These are phyloP conservation scores for Pyrocephalus nanus DNA, from an alignment of 2,797 vertebrate species.

Conservation along the genomic window DNA sequence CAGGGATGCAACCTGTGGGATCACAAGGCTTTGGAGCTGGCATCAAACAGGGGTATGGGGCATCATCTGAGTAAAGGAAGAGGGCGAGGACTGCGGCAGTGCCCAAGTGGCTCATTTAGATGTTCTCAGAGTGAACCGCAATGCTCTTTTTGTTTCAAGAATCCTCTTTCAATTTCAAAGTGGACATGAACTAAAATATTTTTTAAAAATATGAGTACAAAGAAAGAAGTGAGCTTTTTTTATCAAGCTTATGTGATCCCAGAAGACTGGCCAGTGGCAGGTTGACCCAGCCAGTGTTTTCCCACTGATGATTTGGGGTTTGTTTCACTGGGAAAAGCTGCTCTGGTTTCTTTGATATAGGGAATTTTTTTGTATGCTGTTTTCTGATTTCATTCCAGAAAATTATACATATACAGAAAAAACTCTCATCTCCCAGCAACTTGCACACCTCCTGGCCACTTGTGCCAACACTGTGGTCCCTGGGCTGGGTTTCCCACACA, in stretches of 20 bases:
- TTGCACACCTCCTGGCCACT: background rate
- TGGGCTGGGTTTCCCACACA: background rate
- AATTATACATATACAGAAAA: background rate
- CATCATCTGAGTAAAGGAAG: background rate
- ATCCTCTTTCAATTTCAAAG: background rate
- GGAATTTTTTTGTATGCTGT: background rate
- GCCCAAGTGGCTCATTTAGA: background rate
- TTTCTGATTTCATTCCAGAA: background rate
- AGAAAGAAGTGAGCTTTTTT: background rate
- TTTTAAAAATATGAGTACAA: background rate
- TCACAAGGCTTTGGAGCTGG: background rate
- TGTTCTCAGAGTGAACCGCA: background rate
- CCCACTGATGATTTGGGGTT: conserved; percentile 12
- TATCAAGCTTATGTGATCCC: background rate
- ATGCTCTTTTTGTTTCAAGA: background rate
- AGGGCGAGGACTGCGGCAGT: rapidly evolving
- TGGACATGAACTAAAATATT: background rate
- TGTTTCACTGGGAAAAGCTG: background rate
- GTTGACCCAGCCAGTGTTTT: conserved; percentile 43
- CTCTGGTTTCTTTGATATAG: background rate
- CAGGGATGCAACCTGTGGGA: background rate
- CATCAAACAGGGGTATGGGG: rapidly evolving
- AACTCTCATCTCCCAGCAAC: background rate
- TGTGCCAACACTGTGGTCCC: background rate
- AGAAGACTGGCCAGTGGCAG: conserved; percentile 25